A percentile compares a stretch with the other conserved stretches of the same genome.
Conservation (phyloP, 2,797 vertebrate species). For the Catharus ustulatus region DNA sequence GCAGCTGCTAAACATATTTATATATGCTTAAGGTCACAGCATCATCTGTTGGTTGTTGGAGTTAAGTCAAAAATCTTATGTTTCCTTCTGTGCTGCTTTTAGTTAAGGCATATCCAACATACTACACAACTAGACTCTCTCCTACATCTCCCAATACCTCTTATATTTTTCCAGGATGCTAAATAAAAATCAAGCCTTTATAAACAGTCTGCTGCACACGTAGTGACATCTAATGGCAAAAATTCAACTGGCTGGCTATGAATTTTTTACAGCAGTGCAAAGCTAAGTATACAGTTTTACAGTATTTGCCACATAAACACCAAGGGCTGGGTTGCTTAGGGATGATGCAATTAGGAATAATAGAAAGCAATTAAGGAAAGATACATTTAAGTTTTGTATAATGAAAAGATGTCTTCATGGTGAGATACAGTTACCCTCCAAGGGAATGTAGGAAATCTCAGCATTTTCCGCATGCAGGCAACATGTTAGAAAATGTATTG, state of each 20-base stretch:
- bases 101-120: constrained; percentile 19
- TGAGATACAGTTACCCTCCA: not conserved
- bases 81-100: constrained; percentile 61
- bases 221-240: constrained; percentile 66
- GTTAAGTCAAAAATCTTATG: constrained; percentile 52
- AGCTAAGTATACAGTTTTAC: not conserved
- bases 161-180: not conserved
- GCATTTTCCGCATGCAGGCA: not conserved
- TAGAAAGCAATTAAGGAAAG: not conserved
- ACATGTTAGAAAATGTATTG: not conserved
- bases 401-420: not conserved
- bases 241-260: not conserved
- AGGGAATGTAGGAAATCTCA: not conserved
- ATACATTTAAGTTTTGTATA: not conserved
- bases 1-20: constrained; percentile 61
- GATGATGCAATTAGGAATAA: not conserved
- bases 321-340: not conserved
- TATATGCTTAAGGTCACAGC: constrained; percentile 59
- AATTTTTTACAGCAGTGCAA: constrained; percentile 8
- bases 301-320: not conserved
- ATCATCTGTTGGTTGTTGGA: constrained; percentile 49
- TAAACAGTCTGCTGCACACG: not conserved
- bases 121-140: constrained; percentile 5
- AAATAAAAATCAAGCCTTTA: constrained; percentile 36
- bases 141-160: constrained; percentile 22